Evolutionary conservation across 2,888 invertebrate species (phyloP), one percentile per base, ranked within the genome.

Genomic region (Drosophila quinaria): DNA sequence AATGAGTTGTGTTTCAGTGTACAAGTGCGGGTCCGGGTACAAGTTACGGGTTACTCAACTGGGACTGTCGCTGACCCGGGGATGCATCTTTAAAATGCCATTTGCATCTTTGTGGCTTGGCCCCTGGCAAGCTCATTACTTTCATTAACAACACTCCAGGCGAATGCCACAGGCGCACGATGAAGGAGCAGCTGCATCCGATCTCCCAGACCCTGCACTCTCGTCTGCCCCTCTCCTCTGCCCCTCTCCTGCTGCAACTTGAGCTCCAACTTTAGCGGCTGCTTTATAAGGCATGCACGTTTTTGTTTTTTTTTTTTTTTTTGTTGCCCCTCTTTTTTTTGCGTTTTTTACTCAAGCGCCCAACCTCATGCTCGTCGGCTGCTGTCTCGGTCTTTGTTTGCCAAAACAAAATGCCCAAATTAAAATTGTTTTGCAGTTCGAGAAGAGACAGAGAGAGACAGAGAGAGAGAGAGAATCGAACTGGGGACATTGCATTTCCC

Each of bases 21-120:
- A 39, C 51, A 56, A 25, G 2, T 51, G 22, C 4, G 17, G n/a
- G 55, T 37, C 19, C 54, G 41, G 25, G 41, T 19, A 22, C 15
- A 29, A 41, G 41, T 54, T 25, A 39, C 25, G 54, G 54, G 17
- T 49, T 42, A 6, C 19, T 42, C 42, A 19, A 22, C 41, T 41
- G 41, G 3, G 17, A 10, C 41, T 22, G 42, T 19, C 11, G 74
- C 76, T 88, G 87, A 83, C 87, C 83, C 85, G 78, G 63, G 84
- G 78, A 81, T 89, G 91, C 90, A 90, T 87, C 89, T 87, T 91
- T 91, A 90, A 91, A 91, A 92, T 92, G 91, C 91, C 92, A 90
- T 88, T 90, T 87, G 90, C 91, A 90, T 89, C 89, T 88, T 84
- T 91, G 91, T 79, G 91, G 90, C 85, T 90, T 85, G 78, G 55